Conservation (phyloP, 2,797 vertebrate genomes). For the Dromococcyx pavoninus region DNA sequence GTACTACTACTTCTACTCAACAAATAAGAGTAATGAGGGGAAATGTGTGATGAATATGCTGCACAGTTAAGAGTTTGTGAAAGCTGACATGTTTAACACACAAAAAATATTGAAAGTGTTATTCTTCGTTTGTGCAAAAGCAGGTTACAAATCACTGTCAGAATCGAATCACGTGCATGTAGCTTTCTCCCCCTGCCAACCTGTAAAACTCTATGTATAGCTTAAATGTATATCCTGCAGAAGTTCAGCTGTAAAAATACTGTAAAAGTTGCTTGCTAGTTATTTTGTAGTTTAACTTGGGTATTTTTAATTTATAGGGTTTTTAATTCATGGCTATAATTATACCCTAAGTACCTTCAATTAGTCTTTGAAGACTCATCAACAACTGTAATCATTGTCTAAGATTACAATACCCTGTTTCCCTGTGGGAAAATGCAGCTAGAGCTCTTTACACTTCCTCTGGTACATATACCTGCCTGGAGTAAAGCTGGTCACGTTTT, state of each 20-base stretch:
- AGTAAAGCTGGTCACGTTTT: not conserved
- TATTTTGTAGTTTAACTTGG: not conserved
- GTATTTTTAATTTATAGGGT: not conserved
- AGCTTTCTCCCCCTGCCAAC: accelerated
- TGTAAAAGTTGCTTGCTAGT: not conserved
- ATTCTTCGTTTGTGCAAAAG: not conserved
- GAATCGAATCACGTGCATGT: accelerated
- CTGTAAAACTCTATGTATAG: not conserved
- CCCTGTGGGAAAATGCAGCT: not conserved
- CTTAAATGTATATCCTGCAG: not conserved
- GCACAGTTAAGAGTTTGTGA: not conserved
- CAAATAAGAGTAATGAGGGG: not conserved
- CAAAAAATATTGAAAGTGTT: not conserved
- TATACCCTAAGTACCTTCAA: not conserved
- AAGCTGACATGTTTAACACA: not conserved
- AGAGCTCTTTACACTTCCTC: not conserved
- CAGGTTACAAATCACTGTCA: not conserved
- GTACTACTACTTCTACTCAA: not conserved
- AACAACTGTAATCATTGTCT: not conserved
- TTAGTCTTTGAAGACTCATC: not conserved
- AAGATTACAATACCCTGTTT: not conserved
- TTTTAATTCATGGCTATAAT: not conserved
- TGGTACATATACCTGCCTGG: not conserved
- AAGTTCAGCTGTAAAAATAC: not conserved
- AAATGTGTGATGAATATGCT: not conserved